phyloP scores from a whole-genome alignment of 2,888 invertebrate species.

The Hirudinaria manillensis region DNA sequence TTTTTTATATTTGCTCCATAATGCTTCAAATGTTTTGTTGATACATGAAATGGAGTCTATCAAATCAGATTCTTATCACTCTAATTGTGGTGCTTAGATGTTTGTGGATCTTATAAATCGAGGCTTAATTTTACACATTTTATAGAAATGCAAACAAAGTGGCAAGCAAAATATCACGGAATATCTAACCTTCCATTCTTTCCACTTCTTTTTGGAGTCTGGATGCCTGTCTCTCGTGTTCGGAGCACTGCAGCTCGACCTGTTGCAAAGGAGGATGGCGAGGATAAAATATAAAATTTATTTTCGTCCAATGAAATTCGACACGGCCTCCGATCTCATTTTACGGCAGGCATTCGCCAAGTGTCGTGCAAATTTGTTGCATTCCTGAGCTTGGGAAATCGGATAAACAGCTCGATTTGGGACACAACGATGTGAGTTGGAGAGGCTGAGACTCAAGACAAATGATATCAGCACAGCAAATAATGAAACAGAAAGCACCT shows the following conservation, averaged over 20 bases:
- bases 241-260: conserved; percentile 12
- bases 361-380: background rate
- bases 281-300: background rate
- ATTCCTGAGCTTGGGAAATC: background rate
- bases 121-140: too few species aligned
- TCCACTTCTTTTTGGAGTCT: conserved; percentile 25
- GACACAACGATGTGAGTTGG: too few species aligned
- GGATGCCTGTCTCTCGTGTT: conserved; percentile 17
- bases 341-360: background rate
- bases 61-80: too few species aligned
- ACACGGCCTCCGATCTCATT: background rate
- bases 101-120: too few species aligned
- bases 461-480: too few species aligned
- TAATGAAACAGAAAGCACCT: too few species aligned
- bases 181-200: conserved; percentile 21
- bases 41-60: too few species aligned
- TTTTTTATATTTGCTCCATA: too few species aligned
- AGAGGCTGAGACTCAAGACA: too few species aligned
- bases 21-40: too few species aligned
- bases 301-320: background rate
- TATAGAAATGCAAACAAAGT: background rate
- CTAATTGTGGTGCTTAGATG: too few species aligned
- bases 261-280: background rate
- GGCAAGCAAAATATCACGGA: background rate
- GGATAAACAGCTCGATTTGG: too few species aligned